Percentiles rank a stretch among this genome's conserved stretches.
phyloP scores from a whole-genome alignment of 1,140 invertebrate species.

The Neodiprion fabricii region DNA sequence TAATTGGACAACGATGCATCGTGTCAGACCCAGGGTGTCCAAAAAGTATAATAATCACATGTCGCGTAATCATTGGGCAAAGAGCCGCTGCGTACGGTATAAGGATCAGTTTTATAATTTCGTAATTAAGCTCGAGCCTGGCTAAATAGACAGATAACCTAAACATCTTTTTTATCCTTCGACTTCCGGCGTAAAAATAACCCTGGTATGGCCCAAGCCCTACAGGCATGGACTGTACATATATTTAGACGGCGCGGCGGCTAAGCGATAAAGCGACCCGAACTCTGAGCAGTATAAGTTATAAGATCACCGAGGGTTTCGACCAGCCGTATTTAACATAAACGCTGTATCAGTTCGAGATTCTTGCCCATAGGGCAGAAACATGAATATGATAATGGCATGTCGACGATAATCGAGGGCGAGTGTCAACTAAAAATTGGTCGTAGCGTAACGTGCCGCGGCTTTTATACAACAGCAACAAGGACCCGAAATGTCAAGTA shows the following conservation, averaged over 20 bases:
- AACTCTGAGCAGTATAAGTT: neutral
- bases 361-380: neutral
- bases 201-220: neutral
- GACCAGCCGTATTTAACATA: neutral
- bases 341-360: neutral
- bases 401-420: too few species aligned
- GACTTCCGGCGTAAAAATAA: slow-evolving; percentile 14
- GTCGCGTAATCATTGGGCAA: too few species aligned
- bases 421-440: too few species aligned
- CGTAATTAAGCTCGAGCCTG: neutral
- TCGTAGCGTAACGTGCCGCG: too few species aligned
- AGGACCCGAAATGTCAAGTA: too few species aligned
- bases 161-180: slow-evolving; percentile 17
- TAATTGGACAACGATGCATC: too few species aligned
- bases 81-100: neutral
- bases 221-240: neutral
- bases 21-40: too few species aligned
- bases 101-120: slow-evolving; percentile 11
- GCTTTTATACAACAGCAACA: too few species aligned
- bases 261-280: neutral
- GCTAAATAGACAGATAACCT: slow-evolving; percentile 21
- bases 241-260: slow-evolving; percentile 5
- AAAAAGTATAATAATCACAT: too few species aligned
- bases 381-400: too few species aligned
- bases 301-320: neutral